Conservation (phyloP, 2,113 vertebrate genomes). For the Petroica traversi region DNA sequence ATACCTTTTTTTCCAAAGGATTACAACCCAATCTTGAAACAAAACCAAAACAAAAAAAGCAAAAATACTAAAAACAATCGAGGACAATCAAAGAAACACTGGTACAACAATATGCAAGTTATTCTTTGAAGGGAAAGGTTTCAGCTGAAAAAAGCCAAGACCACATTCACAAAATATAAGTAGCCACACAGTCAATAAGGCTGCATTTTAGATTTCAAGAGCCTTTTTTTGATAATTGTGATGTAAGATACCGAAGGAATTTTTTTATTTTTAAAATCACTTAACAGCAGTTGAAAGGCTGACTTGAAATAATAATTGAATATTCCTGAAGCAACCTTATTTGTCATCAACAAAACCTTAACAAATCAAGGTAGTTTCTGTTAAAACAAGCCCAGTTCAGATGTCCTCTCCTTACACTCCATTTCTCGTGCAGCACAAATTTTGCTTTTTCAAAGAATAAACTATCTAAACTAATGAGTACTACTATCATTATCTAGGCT, state of each 20-base stretch:
- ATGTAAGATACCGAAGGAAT: neutral
- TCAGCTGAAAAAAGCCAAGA: neutral
- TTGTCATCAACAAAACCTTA: neutral
- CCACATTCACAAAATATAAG: neutral
- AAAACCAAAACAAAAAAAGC: neutral
- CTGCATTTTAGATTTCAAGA: neutral
- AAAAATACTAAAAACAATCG: neutral
- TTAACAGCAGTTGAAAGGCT: neutral
- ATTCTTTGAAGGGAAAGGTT: neutral
- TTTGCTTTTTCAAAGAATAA: neutral
- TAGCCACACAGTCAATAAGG: neutral
- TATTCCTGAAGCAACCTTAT: neutral
- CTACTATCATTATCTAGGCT: neutral
- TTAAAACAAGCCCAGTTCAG: neutral
- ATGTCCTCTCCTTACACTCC: neutral
- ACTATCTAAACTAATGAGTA: neutral
- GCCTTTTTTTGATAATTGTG: neutral
- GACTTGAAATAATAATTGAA: neutral
- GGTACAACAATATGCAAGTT: neutral
- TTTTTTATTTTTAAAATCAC: neutral
- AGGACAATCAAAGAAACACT: neutral
- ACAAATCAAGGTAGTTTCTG: neutral
- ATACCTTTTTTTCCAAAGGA: neutral
- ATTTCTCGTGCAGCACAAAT: conserved; percentile 7
- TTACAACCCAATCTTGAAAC: neutral